Base-by-base conservation (phyloP, 2,113 vertebrate species). In the Antennarius striatus region DNA sequence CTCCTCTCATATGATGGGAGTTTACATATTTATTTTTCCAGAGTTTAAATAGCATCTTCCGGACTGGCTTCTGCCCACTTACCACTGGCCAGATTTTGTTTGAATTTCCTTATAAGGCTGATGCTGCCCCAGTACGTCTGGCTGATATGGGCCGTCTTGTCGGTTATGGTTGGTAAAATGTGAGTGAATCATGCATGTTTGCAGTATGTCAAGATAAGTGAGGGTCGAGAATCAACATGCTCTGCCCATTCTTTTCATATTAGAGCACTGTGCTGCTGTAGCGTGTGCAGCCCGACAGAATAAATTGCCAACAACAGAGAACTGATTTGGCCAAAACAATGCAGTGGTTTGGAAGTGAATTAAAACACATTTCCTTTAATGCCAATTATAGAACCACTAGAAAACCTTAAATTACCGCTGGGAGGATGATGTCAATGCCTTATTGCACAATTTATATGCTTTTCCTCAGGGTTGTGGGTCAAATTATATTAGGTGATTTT, bases 1-100 rank as follows among this genome's bases (percentile, higher is more conserved):
- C 42, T 54, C 65, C 39, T 54, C 70, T 73, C 47, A 52, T 63
- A 52, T 29, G 6, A 56, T 3, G 47, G 17, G 42, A 50, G 51
- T 79, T 69, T 71, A 6, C 4, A 3, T 64, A 4, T 73, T 75
- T 71, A 61, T 72, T 76, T 81, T 75, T 68, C 56, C 63, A 60
- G n/a, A 36, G 16, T 63, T 58, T 17, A 66, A 74, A 51, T 22
- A 1, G 53, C 56, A 28, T 77, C 56, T 17, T 42, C 60, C 10
- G 63, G 58, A 65, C 40, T 15, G 16, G 50, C 45, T 32, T 3
- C 11, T 15, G 13, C 22, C 32, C 55, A 17, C 32, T 40, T 61
- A 13, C 66, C 47, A 55, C 16, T 13, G 13, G 30, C 9, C 63
- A 16, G 15, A 42, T 39, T 75, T 51, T 42, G 43, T 68, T 77